Conservation (phyloP, 2,888 invertebrate genomes). For the Archips crataeganus region DNA sequence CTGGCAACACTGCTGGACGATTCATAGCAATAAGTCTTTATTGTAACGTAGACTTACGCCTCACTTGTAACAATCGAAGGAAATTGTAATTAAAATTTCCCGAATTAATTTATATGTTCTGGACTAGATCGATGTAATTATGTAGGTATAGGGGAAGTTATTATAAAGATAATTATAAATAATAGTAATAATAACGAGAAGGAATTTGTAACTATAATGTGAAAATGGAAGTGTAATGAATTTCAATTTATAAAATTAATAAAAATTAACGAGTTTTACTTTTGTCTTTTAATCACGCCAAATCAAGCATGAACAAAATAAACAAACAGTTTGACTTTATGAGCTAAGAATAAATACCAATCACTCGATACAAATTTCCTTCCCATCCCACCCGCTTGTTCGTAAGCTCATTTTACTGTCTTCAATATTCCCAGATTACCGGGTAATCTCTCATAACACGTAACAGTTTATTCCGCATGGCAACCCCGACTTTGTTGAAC, state of each 20-base stretch:
- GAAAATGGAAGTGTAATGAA: slow-evolving; percentile 80
- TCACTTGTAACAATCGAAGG: slow-evolving; percentile 57
- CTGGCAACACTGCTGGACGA: slow-evolving; percentile 53
- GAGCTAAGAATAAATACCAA: slow-evolving; percentile 57
- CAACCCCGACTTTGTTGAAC: slow-evolving; percentile 80
- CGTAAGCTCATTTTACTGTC: slow-evolving; percentile 84
- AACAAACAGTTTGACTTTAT: background rate
- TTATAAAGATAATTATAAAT: slow-evolving; percentile 76
- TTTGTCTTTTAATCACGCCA: slow-evolving; percentile 49
- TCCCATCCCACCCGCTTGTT: slow-evolving; percentile 58
- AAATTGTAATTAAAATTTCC: slow-evolving; percentile 71
- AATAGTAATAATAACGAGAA: slow-evolving; percentile 74
- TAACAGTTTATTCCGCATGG: slow-evolving; percentile 85
- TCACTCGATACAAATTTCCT: slow-evolving; percentile 58
- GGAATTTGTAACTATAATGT: slow-evolving; percentile 83
- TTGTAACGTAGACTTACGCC: slow-evolving; percentile 57
- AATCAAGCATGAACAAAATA: background rate
- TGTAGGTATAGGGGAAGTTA: slow-evolving; percentile 76
- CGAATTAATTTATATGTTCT: slow-evolving; percentile 77
- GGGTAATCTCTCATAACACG: slow-evolving; percentile 83
- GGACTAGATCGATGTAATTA: slow-evolving; percentile 79
- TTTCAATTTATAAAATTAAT: slow-evolving; percentile 85
- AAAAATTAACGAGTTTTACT: slow-evolving; percentile 84
- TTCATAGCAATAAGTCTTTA: slow-evolving; percentile 73
- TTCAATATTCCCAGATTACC: slow-evolving; percentile 86